These are phyloP conservation scores for Tupaia tana DNA, from an alignment of 2,113 vertebrate species.

Conservation along the genomic window DNA sequence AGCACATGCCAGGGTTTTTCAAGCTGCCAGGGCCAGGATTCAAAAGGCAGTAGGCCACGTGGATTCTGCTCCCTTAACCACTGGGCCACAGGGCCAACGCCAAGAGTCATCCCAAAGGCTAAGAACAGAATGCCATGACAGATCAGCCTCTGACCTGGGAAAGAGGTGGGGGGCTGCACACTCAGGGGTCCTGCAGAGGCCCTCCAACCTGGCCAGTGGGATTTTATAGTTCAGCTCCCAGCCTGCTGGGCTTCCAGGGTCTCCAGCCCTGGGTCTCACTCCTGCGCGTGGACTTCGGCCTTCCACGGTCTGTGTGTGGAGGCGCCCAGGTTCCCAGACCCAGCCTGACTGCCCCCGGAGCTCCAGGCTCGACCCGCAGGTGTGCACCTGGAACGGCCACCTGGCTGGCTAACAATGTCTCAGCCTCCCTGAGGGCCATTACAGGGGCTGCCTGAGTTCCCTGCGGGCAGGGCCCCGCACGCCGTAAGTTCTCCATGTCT, in stretches of 20 bases:
- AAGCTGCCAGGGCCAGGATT: no score
- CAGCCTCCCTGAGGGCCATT: not conserved
- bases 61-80: no score
- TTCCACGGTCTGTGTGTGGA: not conserved
- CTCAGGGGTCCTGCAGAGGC: not conserved
- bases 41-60: no score
- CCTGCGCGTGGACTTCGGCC: not conserved
- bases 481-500: no score
- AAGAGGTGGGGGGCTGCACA: not conserved
- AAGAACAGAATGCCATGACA: not conserved
- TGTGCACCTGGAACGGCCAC: not conserved
- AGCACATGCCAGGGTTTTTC: no score
- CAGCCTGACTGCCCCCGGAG: not conserved
- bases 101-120: no score
- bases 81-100: no score
- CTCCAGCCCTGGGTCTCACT: not conserved
- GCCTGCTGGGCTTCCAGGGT: not conserved
- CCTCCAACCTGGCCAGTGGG: not conserved
- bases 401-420: not conserved
- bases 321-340: not conserved
- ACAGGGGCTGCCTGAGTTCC: no score
- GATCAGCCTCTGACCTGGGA: not conserved
- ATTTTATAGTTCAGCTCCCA: not conserved
- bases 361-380: not conserved
- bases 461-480: no score